phyloP scores from a whole-genome alignment of 1,140 invertebrate species.

The Bombus haemorrhoidalis region DNA sequence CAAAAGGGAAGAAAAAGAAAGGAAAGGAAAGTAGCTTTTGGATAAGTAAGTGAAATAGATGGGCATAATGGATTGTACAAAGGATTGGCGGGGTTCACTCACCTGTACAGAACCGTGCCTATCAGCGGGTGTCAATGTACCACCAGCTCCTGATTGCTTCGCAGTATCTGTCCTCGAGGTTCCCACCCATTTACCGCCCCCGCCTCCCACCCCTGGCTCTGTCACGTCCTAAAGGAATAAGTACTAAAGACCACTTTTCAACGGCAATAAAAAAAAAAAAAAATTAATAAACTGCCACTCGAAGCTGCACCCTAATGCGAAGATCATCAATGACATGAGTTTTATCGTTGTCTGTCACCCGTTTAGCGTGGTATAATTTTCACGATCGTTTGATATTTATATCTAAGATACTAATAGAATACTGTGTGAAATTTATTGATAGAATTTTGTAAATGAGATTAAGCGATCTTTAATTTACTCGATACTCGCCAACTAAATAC shows the following conservation, averaged over 20 bases:
- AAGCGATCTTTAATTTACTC: not conserved
- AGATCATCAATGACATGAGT: not conserved
- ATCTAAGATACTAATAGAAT: not conserved
- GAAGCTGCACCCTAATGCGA: not conserved
- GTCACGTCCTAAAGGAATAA: conserved; percentile 82
- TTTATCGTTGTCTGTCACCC: not conserved
- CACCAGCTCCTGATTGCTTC: conserved; percentile 86
- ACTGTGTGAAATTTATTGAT: not conserved
- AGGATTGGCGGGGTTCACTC: conserved; percentile 79
- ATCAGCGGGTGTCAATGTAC: conserved; percentile 94
- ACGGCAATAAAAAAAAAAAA: conserved; percentile 47
- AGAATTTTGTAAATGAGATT: not conserved
- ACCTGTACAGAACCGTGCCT: conserved; percentile 97
- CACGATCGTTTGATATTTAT: not conserved
- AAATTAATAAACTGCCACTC: not conserved
- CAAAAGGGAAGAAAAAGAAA: not conserved
- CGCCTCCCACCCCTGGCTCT: conserved; percentile 83
- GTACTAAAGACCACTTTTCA: conserved; percentile 77
- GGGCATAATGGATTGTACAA: conserved; percentile 44
- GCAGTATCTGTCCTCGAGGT: conserved; percentile 84
- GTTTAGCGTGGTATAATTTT: conserved; percentile 3
- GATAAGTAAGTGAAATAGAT: not conserved
- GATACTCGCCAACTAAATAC: conserved; percentile 1
- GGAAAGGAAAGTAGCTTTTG: not conserved
- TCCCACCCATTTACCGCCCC: conserved; percentile 85